Evolutionary conservation across 2,888 invertebrate species (phyloP).

Genomic region (Psylliodes chrysocephalus): DNA sequence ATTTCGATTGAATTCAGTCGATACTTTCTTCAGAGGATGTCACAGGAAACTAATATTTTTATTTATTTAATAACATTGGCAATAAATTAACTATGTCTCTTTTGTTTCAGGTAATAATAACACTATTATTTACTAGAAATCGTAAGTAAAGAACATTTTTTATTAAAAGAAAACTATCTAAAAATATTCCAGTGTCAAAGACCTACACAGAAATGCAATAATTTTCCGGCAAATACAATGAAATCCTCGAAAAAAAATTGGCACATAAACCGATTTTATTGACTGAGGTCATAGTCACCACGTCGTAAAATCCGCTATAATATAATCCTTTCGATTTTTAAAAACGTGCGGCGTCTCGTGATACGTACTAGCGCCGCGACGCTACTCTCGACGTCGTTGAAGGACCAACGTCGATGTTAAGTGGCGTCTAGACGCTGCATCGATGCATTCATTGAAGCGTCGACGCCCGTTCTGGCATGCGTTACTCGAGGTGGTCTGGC

Average conservation of each 20-base stretch:
- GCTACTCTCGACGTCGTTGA: conserved; percentile 3
- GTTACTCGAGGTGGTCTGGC: neutral
- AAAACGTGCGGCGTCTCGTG: conserved; percentile 14
- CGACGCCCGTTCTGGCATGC: conserved; percentile 19
- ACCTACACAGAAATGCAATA: neutral
- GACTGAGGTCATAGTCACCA: conserved; percentile 10
- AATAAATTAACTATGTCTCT: too few relatives aligned
- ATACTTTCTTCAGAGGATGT: too few relatives aligned
- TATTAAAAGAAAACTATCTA: too few relatives aligned
- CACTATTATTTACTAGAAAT: too few relatives aligned
- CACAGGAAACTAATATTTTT: too few relatives aligned
- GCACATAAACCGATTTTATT: conserved; percentile 5
- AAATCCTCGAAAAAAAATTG: neutral
- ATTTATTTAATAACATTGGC: too few relatives aligned
- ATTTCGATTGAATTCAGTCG: too few relatives aligned
- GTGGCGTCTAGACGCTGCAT: conserved; percentile 42
- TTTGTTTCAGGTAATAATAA: too few relatives aligned
- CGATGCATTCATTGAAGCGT: conserved; percentile 42
- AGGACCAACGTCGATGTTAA: neutral
- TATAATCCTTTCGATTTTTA: conserved; percentile 6
- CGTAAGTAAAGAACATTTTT: too few relatives aligned
- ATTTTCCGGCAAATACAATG: neutral
- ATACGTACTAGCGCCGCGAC: neutral
- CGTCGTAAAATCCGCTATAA: conserved; percentile 1
- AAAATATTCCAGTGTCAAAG: too few relatives aligned